A percentile compares a stretch with the other conserved stretches of the same genome.
These are phyloP conservation scores for Gallinago paraguaiae DNA, from an alignment of 2,113 vertebrate species.

Conservation along the genomic window DNA sequence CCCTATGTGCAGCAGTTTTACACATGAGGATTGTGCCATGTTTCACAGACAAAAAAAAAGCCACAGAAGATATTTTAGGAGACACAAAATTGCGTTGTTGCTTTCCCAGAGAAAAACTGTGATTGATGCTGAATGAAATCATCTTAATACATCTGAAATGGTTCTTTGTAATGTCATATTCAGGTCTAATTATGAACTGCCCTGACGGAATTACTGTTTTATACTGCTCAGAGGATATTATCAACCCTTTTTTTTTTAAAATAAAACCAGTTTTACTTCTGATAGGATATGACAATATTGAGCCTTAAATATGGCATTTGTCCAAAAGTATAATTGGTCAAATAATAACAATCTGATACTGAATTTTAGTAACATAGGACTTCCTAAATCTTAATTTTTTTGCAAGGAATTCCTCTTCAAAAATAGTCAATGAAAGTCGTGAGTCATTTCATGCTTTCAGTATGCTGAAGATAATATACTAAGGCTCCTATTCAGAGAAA, in stretches of 20 bases:
- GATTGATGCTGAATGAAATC: constrained; percentile 10
- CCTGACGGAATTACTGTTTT: neutral
- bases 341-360: neutral
- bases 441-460: neutral
- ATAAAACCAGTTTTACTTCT: neutral
- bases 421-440: neutral
- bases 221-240: neutral
- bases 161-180: neutral
- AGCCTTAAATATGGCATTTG: neutral
- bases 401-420: neutral
- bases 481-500: neutral
- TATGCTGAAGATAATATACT: neutral
- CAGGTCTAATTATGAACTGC: neutral
- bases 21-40: neutral
- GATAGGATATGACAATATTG: neutral
- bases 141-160: constrained; percentile 9
- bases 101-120: neutral
- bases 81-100: neutral
- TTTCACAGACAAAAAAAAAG: neutral
- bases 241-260: neutral
- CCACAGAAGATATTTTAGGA: neutral
- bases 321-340: neutral
- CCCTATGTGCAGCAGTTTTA: neutral
- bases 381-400: neutral
- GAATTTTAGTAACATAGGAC: neutral